Evolutionary conservation across 2,888 invertebrate genomes (phyloP), one percentile per base, ranked within the genome.

Genomic region (Busseola fusca): DNA sequence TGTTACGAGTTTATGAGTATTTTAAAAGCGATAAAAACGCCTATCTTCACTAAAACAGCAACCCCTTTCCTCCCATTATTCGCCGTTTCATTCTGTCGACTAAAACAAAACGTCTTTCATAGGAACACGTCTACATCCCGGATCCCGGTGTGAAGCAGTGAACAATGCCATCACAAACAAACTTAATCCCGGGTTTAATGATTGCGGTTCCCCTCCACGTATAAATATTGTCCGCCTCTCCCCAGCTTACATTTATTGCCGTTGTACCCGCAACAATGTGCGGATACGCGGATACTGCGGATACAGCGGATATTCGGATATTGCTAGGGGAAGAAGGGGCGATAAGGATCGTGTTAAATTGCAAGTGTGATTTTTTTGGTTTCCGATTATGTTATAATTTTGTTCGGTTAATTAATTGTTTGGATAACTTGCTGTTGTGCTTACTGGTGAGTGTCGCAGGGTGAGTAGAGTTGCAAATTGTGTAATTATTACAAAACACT

Each of bases 101-200:
- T 63, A 57, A 69, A 83, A 83, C 81, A 84, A 84, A 76, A 74
- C 69, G 60, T 64, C 63, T 63, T 67, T 67, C 59, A 74, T 73
- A 67, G 56, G 62, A 68, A 64, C 77, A 72, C 64, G 56, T 52
- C 69, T 64, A 65, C 58, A 58, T 56, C 72, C 60, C 72, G 72
- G 48, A 3, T 50, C 67, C 25, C 63, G 74, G 71, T 74, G 74
- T 76, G 78, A 72, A 75, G 69, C 81, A 73, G 69, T 48, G 81
- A 80, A 84, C 85, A 81, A 83, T 83, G 66, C 78, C 79, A 67
- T 83, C 79, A 70, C 81, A 79, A 79, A 84, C 86, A 82, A 81
- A 85, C 82, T 85, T 89, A 89, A 91, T 89, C 88, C 91, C 84
- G 80, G 83, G 84, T 85, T 86, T 89, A 90, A 90, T 91, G 87